Evolutionary conservation across 2,888 invertebrate species (phyloP).

Genomic region (Cephus sareptanus): DNA sequence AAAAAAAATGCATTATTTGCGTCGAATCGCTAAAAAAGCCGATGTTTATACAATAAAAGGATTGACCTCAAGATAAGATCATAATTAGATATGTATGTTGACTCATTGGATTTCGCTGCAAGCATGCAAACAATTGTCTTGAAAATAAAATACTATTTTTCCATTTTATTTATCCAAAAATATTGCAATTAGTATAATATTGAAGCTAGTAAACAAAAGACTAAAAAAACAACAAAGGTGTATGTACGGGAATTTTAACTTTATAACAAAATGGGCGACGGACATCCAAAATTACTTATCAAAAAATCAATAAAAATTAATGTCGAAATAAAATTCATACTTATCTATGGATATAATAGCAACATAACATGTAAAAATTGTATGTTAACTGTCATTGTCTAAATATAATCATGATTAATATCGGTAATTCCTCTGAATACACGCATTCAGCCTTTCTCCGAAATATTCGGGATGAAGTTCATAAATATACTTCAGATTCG

Average conservation of each 20-base stretch:
- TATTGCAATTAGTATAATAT: not conserved
- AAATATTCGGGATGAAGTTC: not conserved
- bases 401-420: not conserved
- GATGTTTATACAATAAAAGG: not conserved
- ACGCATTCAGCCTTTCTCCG: not conserved
- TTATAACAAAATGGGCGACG: not conserved
- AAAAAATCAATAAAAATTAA: not conserved
- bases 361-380: not conserved
- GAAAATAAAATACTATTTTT: not conserved
- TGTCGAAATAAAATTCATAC: not conserved
- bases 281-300: not conserved
- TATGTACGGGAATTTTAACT: not conserved
- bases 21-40: not conserved
- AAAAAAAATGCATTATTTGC: not conserved
- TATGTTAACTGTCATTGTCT: not conserved
- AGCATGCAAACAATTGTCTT: not conserved
- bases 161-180: not conserved
- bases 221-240: conserved; percentile 1
- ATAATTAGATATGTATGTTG: not conserved
- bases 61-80: not conserved
- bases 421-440: not conserved
- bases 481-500: not conserved
- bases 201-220: not conserved
- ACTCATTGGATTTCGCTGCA: not conserved
- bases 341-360: not conserved